Percentiles rank a stretch among this genome's conserved stretches.
These are phyloP conservation scores for Synanthedon formicaeformis DNA, from an alignment of 2,888 invertebrate genomes.

Conservation along the genomic window DNA sequence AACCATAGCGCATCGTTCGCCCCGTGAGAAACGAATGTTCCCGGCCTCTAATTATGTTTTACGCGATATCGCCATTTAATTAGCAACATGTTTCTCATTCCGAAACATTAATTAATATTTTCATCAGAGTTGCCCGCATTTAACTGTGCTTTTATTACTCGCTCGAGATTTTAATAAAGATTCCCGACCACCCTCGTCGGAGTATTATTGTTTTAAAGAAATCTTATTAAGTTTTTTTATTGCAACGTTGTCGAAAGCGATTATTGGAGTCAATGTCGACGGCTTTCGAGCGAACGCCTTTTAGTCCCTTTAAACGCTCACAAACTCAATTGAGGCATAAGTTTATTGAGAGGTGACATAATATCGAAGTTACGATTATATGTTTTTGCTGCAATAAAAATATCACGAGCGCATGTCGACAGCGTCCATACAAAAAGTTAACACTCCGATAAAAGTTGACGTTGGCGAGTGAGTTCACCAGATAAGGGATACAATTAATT, in stretches of 20 bases:
- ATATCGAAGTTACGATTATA: conserved; percentile 17
- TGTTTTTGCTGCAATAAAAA: conserved; percentile 40
- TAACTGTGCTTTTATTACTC: conserved; percentile 67
- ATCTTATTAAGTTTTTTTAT: conserved; percentile 53
- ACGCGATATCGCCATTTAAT: conserved; percentile 70
- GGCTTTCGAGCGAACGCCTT: conserved; percentile 12
- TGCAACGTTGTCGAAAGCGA: conserved; percentile 27
- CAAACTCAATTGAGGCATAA: neutral
- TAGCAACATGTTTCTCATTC: conserved; percentile 69
- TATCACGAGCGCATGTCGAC: conserved; percentile 26
- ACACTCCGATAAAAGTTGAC: conserved; percentile 30
- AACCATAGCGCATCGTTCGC: conserved; percentile 26
- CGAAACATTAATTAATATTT: conserved; percentile 70
- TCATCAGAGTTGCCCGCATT: conserved; percentile 66
- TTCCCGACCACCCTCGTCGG: conserved; percentile 63
- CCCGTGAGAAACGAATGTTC: conserved; percentile 63
- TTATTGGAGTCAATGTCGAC: conserved; percentile 40
- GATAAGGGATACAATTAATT: conserved; percentile 55
- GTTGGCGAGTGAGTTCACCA: conserved; percentile 34
- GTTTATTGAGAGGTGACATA: conserved; percentile 17
- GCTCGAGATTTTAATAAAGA: conserved; percentile 68
- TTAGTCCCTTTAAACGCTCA: no score
- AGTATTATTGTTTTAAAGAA: conserved; percentile 52
- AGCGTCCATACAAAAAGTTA: conserved; percentile 23
- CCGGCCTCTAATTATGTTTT: conserved; percentile 67